Base-by-base conservation (phyloP, 1,140 invertebrate genomes). In the Tenebrio molitor region DNA sequence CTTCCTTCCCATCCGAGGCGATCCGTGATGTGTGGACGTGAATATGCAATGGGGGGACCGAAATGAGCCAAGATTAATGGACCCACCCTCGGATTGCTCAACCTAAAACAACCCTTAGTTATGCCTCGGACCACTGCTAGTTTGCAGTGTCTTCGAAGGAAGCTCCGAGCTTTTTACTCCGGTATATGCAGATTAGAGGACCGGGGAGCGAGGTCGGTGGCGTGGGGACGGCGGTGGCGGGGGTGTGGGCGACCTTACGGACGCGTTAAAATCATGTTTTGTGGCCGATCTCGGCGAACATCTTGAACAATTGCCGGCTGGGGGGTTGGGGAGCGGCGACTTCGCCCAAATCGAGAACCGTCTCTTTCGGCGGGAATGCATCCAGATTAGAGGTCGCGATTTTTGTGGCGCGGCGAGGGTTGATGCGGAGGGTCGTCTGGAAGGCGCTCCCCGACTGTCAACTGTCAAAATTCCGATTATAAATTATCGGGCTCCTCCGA, bases 21-120 rank as follows among this genome's bases (percentile, higher is more conserved):
- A 80, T 79, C 79, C 80, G 77, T 81, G 81, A 82, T 82, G 81
- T 82, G 81, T 82, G 81, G 81, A 82, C 78, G 81, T 82, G 81
- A 82, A 82, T 82, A 82, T 82, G 81, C 81, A 82, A 81, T 82
- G 77, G 79, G 80, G 79, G 73, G 72, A 72, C 78, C 74, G 77
- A 78, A 79, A 82, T 79, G 79, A 80, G 79, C 76, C 73, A 82
- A 81, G 81, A 82, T 82, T 82, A 82, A 82, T 82, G 81, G 81
- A 81, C 76, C 77, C 71, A 46, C 58, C 76, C 67, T 74, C 75
- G 80, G 76, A 81, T 79, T 79, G 78, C 79, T 81, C 77, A 76
- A 77, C 80, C 81, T 81, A 80, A 81, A 82, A 82, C 79, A 82
- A 82, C 81, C 77, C 77, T 78, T 74, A 75, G 75, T 78, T 76